Percentiles rank a stretch among this genome's conserved stretches.
phyloP scores from a whole-genome alignment of 2,888 invertebrate species.

The Tipula helvola region DNA sequence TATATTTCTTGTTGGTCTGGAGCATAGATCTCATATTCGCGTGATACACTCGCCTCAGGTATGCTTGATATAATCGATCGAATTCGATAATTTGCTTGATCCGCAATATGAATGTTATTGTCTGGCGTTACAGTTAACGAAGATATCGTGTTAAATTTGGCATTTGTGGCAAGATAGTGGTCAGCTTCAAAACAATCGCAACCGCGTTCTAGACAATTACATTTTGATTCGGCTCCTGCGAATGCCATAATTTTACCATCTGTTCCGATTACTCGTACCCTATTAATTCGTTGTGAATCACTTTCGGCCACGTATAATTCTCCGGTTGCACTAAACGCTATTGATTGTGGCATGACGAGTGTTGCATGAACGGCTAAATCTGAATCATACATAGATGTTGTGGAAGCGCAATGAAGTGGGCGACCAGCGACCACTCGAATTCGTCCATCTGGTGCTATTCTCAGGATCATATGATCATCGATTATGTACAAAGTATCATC shows the following conservation, averaged over 20 bases:
- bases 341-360: constrained; percentile 85
- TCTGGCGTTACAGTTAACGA: constrained; percentile 88
- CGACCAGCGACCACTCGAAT: constrained; percentile 89
- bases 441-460: constrained; percentile 80
- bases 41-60: constrained; percentile 67
- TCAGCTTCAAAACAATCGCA: constrained; percentile 91
- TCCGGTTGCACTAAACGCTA: constrained; percentile 86
- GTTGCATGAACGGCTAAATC: constrained; percentile 86
- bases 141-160: constrained; percentile 88
- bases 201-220: constrained; percentile 80
- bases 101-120: constrained; percentile 88
- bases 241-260: constrained; percentile 89
- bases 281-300: constrained; percentile 87
- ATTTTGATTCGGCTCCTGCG: constrained; percentile 87
- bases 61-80: constrained; percentile 81
- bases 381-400: constrained; percentile 63
- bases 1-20: constrained; percentile 93
- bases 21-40: constrained; percentile 89
- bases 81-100: constrained; percentile 83
- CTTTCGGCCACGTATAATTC: constrained; percentile 91
- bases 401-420: constrained; percentile 83
- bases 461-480: constrained; percentile 90
- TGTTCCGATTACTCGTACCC: constrained; percentile 80
- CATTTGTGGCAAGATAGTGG: constrained; percentile 81
- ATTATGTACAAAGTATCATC: constrained; percentile 93